These are phyloP conservation scores for Zaprionus inermis DNA, from an alignment of 1,140 invertebrate species.

Conservation along the genomic window DNA sequence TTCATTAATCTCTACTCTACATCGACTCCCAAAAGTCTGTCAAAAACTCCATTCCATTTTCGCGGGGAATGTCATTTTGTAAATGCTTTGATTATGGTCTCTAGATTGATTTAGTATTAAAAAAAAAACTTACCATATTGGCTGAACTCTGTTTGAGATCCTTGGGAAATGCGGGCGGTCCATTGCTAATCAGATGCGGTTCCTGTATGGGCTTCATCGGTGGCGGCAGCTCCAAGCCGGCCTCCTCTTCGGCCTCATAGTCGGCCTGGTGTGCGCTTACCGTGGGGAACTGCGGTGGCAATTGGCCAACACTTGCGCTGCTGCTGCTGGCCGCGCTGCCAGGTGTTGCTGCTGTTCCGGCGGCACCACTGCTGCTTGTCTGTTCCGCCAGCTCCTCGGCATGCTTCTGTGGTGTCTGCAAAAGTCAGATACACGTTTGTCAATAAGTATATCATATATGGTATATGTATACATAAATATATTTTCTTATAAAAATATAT, in stretches of 20 bases:
- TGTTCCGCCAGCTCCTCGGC: slow-evolving; percentile 68
- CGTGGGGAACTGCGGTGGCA: slow-evolving; percentile 60
- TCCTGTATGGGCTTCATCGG: slow-evolving; percentile 98
- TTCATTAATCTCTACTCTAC: too few relatives aligned
- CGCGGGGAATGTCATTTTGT: too few relatives aligned
- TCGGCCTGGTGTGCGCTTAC: slow-evolving; percentile 74
- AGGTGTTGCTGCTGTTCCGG: slow-evolving; percentile 44
- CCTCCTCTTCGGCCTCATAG: slow-evolving; percentile 90
- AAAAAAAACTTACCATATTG: slow-evolving; percentile 86
- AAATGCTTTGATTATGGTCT: too few relatives aligned
- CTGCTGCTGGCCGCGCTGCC: slow-evolving; percentile 22
- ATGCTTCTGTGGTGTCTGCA: slow-evolving; percentile 73
- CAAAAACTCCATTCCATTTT: too few relatives aligned
- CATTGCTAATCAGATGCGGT: slow-evolving; percentile 84
- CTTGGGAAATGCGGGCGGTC: slow-evolving; percentile 85
- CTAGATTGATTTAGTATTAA: too few relatives aligned
- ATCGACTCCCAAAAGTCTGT: too few relatives aligned
- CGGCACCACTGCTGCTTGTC: slow-evolving; percentile 46
- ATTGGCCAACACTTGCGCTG: slow-evolving; percentile 39
- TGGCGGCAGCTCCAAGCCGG: slow-evolving; percentile 94
- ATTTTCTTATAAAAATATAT: slow-evolving; percentile 7
- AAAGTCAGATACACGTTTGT: slow-evolving; percentile 27
- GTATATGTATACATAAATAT: slow-evolving; percentile 11
- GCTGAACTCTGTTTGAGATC: slow-evolving; percentile 87
- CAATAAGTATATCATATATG: slow-evolving; percentile 8